These are phyloP conservation scores for Nautilus pompilius DNA, from an alignment of 1,140 invertebrate genomes.

Conservation along the genomic window DNA sequence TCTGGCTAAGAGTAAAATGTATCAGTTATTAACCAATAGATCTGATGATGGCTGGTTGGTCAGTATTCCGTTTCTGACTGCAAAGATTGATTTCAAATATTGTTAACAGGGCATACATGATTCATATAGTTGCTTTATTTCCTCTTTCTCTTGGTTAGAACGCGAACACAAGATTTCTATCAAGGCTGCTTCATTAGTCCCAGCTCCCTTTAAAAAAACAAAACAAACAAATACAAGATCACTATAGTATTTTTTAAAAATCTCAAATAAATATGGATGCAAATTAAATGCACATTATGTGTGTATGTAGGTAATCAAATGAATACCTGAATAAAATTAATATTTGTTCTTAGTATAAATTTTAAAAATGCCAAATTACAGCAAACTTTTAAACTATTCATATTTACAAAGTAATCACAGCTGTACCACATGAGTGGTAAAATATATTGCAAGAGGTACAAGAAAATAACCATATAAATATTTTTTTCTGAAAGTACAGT, in stretches of 20 bases:
- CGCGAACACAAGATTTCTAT: conserved; percentile 48
- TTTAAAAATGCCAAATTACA: no score
- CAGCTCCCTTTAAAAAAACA: conserved; percentile 29
- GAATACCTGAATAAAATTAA: neutral
- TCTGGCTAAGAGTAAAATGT: no score
- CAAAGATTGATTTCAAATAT: no score
- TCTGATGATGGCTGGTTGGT: no score
- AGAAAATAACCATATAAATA: no score
- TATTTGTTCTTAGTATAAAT: neutral
- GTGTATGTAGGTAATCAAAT: neutral
- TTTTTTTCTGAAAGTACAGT: no score
- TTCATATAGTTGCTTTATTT: conserved; percentile 38
- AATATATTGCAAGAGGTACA: no score
- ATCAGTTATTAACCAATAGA: no score
- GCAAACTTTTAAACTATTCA: no score
- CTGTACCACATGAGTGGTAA: no score
- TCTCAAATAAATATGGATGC: neutral
- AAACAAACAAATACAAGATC: neutral
- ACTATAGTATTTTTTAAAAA: neutral
- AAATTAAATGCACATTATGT: neutral
- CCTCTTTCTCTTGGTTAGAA: conserved; percentile 33
- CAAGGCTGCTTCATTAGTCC: conserved; percentile 42
- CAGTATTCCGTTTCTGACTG: no score
- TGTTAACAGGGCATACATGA: conserved; percentile 38
- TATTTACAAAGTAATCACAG: no score